Conservation (phyloP, 2,888 invertebrate genomes). For the Osmoderma eremita region DNA sequence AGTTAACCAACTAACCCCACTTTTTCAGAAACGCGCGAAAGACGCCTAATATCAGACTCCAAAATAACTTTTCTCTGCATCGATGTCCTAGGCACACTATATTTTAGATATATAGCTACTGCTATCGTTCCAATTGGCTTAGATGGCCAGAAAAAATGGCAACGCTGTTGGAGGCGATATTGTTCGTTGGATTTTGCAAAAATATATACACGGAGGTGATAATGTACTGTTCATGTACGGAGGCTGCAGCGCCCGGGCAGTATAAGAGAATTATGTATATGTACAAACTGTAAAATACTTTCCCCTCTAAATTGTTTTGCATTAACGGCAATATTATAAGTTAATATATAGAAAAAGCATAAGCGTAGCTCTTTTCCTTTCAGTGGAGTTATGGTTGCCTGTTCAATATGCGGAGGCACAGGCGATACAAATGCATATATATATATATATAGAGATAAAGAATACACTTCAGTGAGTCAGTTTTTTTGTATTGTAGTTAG, state of each 20-base stretch:
- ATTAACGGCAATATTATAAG: conserved; percentile 1
- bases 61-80: too few species aligned
- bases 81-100: too few species aligned
- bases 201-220: conserved; percentile 5
- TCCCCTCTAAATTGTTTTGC: conserved; percentile 7
- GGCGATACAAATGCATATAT: conserved; percentile 17
- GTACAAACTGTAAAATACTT: conserved; percentile 3
- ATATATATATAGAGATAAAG: conserved; percentile 7
- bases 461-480: too few species aligned
- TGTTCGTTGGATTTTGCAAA: neutral
- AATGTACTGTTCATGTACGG: neutral
- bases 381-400: conserved; percentile 11
- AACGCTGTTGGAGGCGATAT: conserved; percentile 10
- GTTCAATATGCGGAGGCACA: conserved; percentile 10
- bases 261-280: conserved; percentile 3
- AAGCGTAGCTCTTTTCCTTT: conserved; percentile 1
- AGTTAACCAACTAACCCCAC: too few species aligned
- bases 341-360: conserved; percentile 16
- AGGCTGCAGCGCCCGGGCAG: conserved; percentile 9
- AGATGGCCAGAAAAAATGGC: conserved; percentile 3
- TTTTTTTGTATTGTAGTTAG: too few species aligned
- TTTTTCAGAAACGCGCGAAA: too few species aligned
- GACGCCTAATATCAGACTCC: too few species aligned
- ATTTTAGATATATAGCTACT: too few species aligned
- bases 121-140: too few species aligned